A percentile compares a stretch with the other conserved stretches of the same genome.
phyloP scores from a whole-genome alignment of 2,113 vertebrate genomes.

The Vimba vimba region DNA sequence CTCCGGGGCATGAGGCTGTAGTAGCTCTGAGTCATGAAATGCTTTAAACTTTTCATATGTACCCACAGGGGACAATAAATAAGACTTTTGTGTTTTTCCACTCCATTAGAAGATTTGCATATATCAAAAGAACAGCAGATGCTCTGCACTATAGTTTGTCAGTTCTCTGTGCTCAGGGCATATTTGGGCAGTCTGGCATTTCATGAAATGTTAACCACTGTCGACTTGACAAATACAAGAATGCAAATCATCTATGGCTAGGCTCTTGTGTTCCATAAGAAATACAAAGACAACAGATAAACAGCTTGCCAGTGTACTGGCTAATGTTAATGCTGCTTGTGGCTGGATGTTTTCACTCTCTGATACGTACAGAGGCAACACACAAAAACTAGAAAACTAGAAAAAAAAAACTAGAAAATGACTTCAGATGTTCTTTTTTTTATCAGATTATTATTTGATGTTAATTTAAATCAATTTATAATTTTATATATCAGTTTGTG shows the following conservation, averaged over 20 bases:
- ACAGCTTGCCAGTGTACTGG: not conserved
- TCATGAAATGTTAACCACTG: constrained; percentile 45
- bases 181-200: constrained; percentile 9
- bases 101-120: constrained; percentile 51
- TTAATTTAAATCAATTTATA: too few relatives aligned
- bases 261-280: constrained; percentile 21
- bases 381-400: not conserved
- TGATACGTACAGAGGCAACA: not conserved
- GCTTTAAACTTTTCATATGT: constrained; percentile 28
- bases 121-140: constrained; percentile 41
- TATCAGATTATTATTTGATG: not conserved
- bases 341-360: not conserved
- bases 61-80: constrained; percentile 39
- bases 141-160: constrained; percentile 14
- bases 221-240: constrained; percentile 29
- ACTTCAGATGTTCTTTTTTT: not conserved
- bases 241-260: constrained; percentile 17
- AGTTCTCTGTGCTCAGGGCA: not conserved
- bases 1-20: not conserved
- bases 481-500: not conserved
- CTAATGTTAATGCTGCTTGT: not conserved
- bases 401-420: too few relatives aligned
- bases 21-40: not conserved
- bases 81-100: constrained; percentile 47
- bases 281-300: constrained; percentile 32